phyloP scores from a whole-genome alignment of 23 tunicate species.

The Halocynthia roretzi region DNA sequence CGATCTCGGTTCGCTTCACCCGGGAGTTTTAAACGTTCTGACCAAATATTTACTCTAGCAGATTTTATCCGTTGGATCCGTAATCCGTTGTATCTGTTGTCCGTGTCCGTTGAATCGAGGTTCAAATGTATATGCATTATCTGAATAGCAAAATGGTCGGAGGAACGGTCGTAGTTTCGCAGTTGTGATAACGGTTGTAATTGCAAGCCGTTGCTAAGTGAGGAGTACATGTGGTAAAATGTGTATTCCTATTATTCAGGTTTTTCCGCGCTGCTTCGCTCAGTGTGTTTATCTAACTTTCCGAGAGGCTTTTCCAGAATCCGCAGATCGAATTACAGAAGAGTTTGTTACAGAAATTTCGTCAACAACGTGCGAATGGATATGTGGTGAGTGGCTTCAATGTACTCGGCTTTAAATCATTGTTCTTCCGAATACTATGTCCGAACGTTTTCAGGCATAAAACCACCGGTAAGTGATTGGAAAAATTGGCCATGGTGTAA shows the following conservation, averaged over 20 bases:
- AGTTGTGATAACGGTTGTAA: too few species aligned
- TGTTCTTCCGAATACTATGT: neutral
- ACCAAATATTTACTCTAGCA: too few species aligned
- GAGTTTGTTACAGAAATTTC: slow-evolving; percentile 62
- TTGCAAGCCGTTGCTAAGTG: too few species aligned
- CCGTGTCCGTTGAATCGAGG: too few species aligned
- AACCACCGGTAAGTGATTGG: slow-evolving; percentile 67
- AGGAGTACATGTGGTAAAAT: too few species aligned
- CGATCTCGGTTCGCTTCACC: too few species aligned
- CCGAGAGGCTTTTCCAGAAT: slow-evolving; percentile 88
- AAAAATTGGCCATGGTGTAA: slow-evolving; percentile 68
- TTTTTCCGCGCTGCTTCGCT: slow-evolving; percentile 76
- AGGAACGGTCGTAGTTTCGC: too few species aligned
- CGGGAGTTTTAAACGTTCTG: too few species aligned
- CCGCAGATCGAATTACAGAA: slow-evolving; percentile 56
- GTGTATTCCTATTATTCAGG: slow-evolving; percentile 22
- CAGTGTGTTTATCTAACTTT: slow-evolving; percentile 69
- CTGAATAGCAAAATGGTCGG: too few species aligned
- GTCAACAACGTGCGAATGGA: slow-evolving; percentile 49
- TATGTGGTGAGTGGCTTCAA: slow-evolving; percentile 26
- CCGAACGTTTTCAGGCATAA: slow-evolving; percentile 41
- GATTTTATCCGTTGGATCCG: too few species aligned
- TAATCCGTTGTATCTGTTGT: too few species aligned
- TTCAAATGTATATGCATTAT: too few species aligned
- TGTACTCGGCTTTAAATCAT: slow-evolving; percentile 5